These are phyloP conservation scores for Sebastes oblongus DNA, from an alignment of 2,797 vertebrate species.

Conservation along the genomic window DNA sequence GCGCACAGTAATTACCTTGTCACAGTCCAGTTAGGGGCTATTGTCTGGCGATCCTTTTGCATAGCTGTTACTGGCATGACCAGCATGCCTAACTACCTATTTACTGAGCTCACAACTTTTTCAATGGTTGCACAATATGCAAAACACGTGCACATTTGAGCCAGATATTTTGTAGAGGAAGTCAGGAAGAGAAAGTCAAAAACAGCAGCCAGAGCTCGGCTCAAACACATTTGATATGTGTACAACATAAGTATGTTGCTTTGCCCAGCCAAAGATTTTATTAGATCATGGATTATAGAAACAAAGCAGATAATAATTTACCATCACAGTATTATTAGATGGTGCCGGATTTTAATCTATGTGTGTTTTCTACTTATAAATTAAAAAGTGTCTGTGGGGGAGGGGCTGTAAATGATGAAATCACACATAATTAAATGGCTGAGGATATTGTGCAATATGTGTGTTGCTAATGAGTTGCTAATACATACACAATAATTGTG, in stretches of 20 bases:
- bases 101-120: slow-evolving; percentile 88
- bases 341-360: neutral
- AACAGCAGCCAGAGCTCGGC: neutral
- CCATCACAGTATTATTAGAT: neutral
- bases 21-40: slow-evolving; percentile 95
- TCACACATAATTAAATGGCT: slow-evolving; percentile 48
- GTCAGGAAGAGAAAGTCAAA: slow-evolving; percentile 18
- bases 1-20: slow-evolving; percentile 98
- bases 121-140: slow-evolving; percentile 86
- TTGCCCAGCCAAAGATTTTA: neutral
- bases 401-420: slow-evolving; percentile 26
- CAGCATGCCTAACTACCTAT: slow-evolving; percentile 89
- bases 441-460: slow-evolving; percentile 39
- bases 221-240: neutral
- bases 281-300: slow-evolving; percentile 2
- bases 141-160: slow-evolving; percentile 83
- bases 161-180: slow-evolving; percentile 84
- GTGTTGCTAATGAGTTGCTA: slow-evolving; percentile 59
- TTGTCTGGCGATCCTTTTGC: slow-evolving; percentile 93
- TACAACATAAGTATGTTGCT: neutral
- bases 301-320: neutral
- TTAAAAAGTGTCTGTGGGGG: neutral
- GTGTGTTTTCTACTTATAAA: slow-evolving; percentile 20
- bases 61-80: slow-evolving; percentile 88
- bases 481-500: slow-evolving; percentile 55